Percentiles rank a stretch among this genome's conserved stretches.
phyloP scores from a whole-genome alignment of 2,113 vertebrate genomes.

The Solea senegalensis region DNA sequence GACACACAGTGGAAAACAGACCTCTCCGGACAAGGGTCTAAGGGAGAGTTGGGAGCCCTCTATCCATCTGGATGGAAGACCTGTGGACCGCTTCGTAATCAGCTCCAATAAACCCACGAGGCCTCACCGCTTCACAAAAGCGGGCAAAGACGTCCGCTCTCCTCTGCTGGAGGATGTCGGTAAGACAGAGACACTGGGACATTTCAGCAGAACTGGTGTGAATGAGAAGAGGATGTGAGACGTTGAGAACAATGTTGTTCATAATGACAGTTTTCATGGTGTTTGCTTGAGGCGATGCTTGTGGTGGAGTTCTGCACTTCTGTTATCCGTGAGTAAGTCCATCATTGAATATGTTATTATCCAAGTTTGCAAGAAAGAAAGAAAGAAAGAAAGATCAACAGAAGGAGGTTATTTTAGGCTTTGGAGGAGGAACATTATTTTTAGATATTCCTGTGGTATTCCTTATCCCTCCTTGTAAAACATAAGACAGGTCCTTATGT shows the following conservation, averaged over 20 bases:
- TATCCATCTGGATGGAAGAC: slow-evolving; percentile 79
- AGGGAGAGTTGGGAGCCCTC: slow-evolving; percentile 82
- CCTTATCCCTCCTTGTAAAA: slow-evolving; percentile 58
- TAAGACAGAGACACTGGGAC: slow-evolving; percentile 64
- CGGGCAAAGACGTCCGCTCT: slow-evolving; percentile 72
- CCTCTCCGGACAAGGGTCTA: slow-evolving; percentile 76
- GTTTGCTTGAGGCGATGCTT: not conserved
- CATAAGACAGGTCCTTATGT: slow-evolving; percentile 45
- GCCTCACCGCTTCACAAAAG: slow-evolving; percentile 79
- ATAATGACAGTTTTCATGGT: slow-evolving; percentile 10
- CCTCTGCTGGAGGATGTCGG: slow-evolving; percentile 82
- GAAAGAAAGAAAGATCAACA: slow-evolving; percentile 5
- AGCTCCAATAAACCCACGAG: slow-evolving; percentile 83
- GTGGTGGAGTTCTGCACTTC: slow-evolving; percentile 68
- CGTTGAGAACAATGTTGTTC: not conserved
- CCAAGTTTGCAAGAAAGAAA: slow-evolving; percentile 18
- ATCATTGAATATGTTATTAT: slow-evolving; percentile 38
- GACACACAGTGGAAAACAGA: slow-evolving; percentile 81
- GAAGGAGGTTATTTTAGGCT: slow-evolving; percentile 43
- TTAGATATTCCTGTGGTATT: slow-evolving; percentile 54
- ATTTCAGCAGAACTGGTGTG: not conserved
- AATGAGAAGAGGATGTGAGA: not conserved
- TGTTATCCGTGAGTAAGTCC: slow-evolving; percentile 8
- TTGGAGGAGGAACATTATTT: slow-evolving; percentile 51
- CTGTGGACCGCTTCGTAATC: slow-evolving; percentile 79